Conservation (phyloP, 1,140 invertebrate genomes). For the Helicoverpa zea region DNA sequence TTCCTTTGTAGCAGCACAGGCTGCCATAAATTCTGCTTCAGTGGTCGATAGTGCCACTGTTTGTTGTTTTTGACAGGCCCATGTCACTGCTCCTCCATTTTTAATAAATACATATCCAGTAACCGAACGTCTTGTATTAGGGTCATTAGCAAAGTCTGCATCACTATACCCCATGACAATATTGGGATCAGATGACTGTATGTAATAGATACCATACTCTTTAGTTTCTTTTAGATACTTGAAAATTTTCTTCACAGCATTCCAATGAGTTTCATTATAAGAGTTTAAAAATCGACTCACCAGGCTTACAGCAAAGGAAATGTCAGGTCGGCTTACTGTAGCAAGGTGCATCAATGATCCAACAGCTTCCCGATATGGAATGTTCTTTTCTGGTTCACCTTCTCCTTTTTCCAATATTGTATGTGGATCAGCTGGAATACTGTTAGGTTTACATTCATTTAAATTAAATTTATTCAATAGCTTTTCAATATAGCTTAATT, state of each 20-base stretch:
- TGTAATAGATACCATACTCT: no score
- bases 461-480: conserved; percentile 59
- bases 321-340: no score
- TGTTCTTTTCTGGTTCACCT: no score
- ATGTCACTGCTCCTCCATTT: conserved; percentile 33
- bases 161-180: conserved; percentile 44
- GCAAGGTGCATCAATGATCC: no score
- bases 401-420: no score
- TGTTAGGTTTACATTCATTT: conserved; percentile 53
- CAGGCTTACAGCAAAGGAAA: no score
- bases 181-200: no score
- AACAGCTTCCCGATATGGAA: no score
- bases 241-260: no score
- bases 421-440: conserved; percentile 38
- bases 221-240: no score
- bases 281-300: no score
- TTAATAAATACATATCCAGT: conserved; percentile 52
- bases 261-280: no score
- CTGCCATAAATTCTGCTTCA: conserved; percentile 48
- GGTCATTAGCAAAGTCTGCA: conserved; percentile 41
- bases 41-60: conserved; percentile 38
- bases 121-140: conserved; percentile 19
- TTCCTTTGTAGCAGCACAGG: conserved; percentile 2
- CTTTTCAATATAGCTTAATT: conserved; percentile 56
- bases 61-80: background rate